Conservation (phyloP, 2,113 vertebrate species). For the Vireo altiloquus region DNA sequence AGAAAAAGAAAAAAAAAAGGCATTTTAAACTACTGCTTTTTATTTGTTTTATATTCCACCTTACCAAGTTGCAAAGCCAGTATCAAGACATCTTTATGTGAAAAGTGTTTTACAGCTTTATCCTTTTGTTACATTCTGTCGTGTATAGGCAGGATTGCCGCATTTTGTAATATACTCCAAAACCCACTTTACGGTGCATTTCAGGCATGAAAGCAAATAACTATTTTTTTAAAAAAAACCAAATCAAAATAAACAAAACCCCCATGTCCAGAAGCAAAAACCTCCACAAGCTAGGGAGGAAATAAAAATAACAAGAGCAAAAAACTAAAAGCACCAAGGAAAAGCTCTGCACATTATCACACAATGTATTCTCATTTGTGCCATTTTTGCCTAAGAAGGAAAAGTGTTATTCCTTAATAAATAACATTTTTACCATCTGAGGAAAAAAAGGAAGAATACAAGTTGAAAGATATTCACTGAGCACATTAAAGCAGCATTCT, state of each 20-base stretch:
- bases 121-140: background rate
- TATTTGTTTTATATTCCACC: background rate
- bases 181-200: background rate
- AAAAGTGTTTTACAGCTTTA: background rate
- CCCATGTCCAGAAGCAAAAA: background rate
- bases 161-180: background rate
- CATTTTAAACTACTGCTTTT: background rate
- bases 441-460: background rate
- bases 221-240: background rate
- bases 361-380: background rate
- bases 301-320: background rate
- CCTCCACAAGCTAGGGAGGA: background rate
- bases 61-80: background rate
- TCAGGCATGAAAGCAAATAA: background rate
- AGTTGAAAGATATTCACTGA: background rate
- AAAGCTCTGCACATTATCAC: background rate
- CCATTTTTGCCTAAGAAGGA: background rate
- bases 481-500: constrained; percentile 4
- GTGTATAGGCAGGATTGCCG: background rate
- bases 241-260: background rate
- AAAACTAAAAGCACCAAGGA: background rate
- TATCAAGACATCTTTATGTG: background rate
- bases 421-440: background rate
- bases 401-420: background rate
- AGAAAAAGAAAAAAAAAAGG: background rate